These are phyloP conservation scores for Enhydra lutris DNA, from an alignment of 2,113 vertebrate species.

Conservation along the genomic window DNA sequence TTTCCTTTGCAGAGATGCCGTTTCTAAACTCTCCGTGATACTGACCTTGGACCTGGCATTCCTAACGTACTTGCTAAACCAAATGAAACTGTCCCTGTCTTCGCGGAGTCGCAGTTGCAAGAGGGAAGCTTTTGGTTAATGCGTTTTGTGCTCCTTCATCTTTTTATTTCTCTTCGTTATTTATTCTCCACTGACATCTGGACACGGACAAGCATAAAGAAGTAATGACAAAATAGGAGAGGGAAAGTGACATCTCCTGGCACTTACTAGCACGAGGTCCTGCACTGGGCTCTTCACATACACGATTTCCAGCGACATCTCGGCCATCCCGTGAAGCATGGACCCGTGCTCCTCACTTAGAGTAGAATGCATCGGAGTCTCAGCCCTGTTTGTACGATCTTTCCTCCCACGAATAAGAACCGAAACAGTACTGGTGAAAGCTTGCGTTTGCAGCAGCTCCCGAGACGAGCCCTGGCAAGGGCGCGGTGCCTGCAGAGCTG, in stretches of 20 bases:
- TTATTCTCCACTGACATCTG: not conserved
- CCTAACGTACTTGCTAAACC: not conserved
- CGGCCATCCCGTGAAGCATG: fast-evolving
- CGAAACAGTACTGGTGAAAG: not conserved
- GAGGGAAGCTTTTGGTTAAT: not conserved
- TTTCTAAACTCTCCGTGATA: not conserved
- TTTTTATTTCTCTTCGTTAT: not conserved
- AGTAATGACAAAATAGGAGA: not conserved
- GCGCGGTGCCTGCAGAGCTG: not conserved
- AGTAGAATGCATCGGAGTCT: not conserved
- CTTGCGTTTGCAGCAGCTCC: not conserved
- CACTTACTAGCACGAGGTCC: too few relatives aligned
- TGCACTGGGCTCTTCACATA: too few relatives aligned
- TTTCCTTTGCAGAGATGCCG: not conserved
- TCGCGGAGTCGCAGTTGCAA: not conserved
- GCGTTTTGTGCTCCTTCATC: not conserved
- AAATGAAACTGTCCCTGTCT: too few relatives aligned
- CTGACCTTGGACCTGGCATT: not conserved
- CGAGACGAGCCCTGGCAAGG: not conserved
- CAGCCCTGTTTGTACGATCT: not conserved
- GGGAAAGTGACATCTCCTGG: not conserved
- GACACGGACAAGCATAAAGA: not conserved
- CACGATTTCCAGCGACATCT: not conserved
- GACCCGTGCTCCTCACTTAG: fast-evolving
- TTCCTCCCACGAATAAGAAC: not conserved